A percentile compares a stretch with the other conserved stretches of the same genome.
These are phyloP conservation scores for Aleiodes leptofemur DNA, from an alignment of 2,888 invertebrate species.

Conservation along the genomic window DNA sequence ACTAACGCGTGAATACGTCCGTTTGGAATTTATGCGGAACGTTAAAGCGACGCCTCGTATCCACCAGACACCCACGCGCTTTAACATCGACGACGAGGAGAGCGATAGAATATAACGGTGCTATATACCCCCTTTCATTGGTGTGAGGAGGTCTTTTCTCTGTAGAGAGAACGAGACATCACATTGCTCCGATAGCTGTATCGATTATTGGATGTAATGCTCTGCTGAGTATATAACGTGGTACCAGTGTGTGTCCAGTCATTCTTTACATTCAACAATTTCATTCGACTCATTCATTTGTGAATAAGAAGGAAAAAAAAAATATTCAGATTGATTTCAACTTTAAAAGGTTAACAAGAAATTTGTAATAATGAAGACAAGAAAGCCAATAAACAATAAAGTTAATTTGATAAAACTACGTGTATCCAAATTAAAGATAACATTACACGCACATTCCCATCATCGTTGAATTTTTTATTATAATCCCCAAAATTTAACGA, in stretches of 20 bases:
- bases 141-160: slow-evolving; percentile 26
- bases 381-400: not conserved
- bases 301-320: no score
- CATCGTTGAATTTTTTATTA: slow-evolving; percentile 22
- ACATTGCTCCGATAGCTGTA: slow-evolving; percentile 48
- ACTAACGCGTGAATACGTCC: slow-evolving; percentile 45
- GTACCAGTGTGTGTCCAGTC: slow-evolving; percentile 9
- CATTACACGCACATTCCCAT: slow-evolving; percentile 31
- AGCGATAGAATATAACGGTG: slow-evolving; percentile 60
- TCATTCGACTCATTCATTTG: no score
- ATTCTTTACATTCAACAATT: slow-evolving; percentile 1
- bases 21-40: slow-evolving; percentile 64
- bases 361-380: not conserved
- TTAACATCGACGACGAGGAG: slow-evolving; percentile 49
- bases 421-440: slow-evolving; percentile 28
- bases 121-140: slow-evolving; percentile 38
- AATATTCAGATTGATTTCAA: not conserved
- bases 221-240: slow-evolving; percentile 44
- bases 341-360: not conserved
- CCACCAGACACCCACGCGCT: slow-evolving; percentile 62
- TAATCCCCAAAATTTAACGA: slow-evolving; percentile 8
- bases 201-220: slow-evolving; percentile 54
- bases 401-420: not conserved
- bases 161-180: slow-evolving; percentile 39
- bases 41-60: slow-evolving; percentile 67